Base-by-base conservation (phyloP, 2,888 invertebrate genomes). In the Vanessa cardui region DNA sequence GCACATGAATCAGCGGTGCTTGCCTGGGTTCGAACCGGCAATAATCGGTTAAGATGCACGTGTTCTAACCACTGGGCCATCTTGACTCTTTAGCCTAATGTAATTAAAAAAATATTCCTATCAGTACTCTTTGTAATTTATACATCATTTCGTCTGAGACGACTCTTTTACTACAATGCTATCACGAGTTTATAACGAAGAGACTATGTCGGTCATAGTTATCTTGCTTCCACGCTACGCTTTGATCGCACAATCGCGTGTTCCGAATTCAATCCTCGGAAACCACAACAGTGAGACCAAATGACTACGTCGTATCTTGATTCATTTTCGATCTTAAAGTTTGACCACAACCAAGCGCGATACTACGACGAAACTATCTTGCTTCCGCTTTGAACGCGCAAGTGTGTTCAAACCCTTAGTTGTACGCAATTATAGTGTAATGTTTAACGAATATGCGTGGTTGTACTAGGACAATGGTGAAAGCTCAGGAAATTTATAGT, bases 381-480 rank as follows among this genome's bases (percentile, higher is more conserved):
- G 21, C 12, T 15, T 50, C 16, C 6, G 50, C 20, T 21, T 50
- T 15, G 2, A 26, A 21, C 20, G 15, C 15, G 50, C 20, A 50
- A 26, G 15, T 50, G 21, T 21, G 20, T 20, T 50, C 20, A 7
- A 49, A 20, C 18, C 49, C 49, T 49, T 49, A 49, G 18, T 49
- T 16, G 46, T 12, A 20, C 4, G 20, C 49, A 49, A 49, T 49
- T 49, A 49, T 18, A 7, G 26, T n/a, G 6, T 54, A 54, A 54
- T 54, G 26, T 26, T 26, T 20, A 31, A 39, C 56, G n/a, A 18
- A 39, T 18, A 56, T 31, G 54, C 39, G 56, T n/a, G 49, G 47
- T 15, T 12, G 45, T 45, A 39, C 50, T 26, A 59, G 45, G 44
- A 64, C 64, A 64, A 64, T 64, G 50, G 64, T 59, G 64, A 64